These are phyloP conservation scores for Crypturellus tataupa DNA, from an alignment of 2,797 vertebrate genomes.

Conservation along the genomic window DNA sequence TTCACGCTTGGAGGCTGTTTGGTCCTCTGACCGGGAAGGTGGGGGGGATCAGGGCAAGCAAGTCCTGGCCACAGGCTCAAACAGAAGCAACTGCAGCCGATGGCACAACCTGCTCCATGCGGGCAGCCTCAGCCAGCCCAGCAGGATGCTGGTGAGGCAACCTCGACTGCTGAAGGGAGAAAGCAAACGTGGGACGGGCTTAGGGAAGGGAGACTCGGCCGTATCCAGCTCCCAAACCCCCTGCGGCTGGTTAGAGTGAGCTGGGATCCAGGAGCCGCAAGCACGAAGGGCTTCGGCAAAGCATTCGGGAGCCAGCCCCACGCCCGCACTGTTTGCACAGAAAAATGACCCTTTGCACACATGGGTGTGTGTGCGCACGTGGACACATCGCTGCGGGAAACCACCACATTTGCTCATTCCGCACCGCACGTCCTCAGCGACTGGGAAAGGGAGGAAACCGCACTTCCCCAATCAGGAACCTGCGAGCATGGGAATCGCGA, in stretches of 20 bases:
- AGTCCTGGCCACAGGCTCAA: not conserved
- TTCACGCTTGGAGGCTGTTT: not conserved
- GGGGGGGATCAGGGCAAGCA: fast-evolving
- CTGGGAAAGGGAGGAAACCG: not conserved
- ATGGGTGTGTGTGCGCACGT: not conserved
- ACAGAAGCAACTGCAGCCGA: fast-evolving
- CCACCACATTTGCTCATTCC: fast-evolving
- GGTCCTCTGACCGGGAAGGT: not conserved
- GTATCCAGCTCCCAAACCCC: not conserved
- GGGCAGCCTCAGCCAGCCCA: not conserved
- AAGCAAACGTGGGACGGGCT: not conserved
- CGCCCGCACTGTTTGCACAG: not conserved
- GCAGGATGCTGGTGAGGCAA: not conserved
- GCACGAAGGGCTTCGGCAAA: not conserved
- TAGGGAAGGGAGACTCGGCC: not conserved
- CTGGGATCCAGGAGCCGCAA: not conserved
- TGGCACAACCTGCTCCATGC: not conserved
- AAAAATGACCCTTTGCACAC: fast-evolving
- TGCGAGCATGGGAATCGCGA: fast-evolving
- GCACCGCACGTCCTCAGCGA: fast-evolving
- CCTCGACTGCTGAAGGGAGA: not conserved
- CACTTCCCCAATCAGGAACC: not conserved
- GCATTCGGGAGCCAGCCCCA: fast-evolving
- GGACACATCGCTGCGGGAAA: not conserved
- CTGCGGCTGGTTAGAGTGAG: not conserved